Conservation (phyloP, 2,797 vertebrate genomes). For the Pelodytes ibericus region DNA sequence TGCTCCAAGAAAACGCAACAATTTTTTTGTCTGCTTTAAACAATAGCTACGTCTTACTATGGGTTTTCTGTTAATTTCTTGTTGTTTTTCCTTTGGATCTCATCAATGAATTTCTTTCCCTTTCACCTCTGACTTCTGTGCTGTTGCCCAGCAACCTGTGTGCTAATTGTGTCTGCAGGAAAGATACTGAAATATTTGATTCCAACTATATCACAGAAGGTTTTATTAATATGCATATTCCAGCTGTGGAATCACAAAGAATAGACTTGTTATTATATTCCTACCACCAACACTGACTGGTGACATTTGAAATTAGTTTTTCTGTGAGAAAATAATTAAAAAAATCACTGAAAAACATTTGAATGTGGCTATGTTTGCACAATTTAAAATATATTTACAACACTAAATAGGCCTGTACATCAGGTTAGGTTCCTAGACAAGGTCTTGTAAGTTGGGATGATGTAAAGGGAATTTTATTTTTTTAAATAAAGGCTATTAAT, state of each 20-base stretch:
- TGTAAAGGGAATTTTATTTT: too few relatives aligned
- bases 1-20: background rate
- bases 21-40: background rate
- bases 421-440: too few relatives aligned
- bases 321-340: too few relatives aligned
- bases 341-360: too few relatives aligned
- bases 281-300: background rate
- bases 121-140: slow-evolving; percentile 8
- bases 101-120: background rate
- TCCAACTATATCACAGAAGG: slow-evolving; percentile 1
- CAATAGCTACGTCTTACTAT: background rate
- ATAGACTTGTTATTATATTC: background rate
- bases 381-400: too few relatives aligned
- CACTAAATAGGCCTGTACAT: too few relatives aligned
- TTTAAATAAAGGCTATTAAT: too few relatives aligned
- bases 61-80: background rate
- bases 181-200: slow-evolving; percentile 2
- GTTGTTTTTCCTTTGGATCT: background rate
- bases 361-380: too few relatives aligned
- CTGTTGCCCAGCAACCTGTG: slow-evolving; percentile 3
- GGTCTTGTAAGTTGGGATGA: too few relatives aligned
- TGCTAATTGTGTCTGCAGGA: slow-evolving; percentile 3
- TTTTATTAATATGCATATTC: background rate
- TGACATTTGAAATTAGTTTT: background rate
- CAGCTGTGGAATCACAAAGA: background rate